Percentiles rank a stretch among this genome's conserved stretches.
These are phyloP conservation scores for Tanaodytes sp. DNA, from an alignment of 2,888 invertebrate genomes.

Conservation along the genomic window DNA sequence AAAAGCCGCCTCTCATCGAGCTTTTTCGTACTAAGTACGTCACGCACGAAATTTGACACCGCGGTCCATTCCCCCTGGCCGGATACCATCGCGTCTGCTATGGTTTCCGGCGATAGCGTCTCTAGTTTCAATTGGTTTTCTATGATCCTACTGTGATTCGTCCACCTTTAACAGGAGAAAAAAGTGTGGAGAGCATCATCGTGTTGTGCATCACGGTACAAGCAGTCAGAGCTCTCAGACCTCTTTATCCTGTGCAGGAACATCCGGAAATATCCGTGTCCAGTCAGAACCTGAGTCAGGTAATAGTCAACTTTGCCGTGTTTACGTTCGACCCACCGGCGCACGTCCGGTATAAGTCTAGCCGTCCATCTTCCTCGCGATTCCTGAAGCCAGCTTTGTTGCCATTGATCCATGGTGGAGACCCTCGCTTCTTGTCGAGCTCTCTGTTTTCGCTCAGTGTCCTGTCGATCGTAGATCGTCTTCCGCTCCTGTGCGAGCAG, in stretches of 20 bases:
- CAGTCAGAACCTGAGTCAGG: too few species aligned
- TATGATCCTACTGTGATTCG: neutral
- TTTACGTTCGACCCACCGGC: neutral
- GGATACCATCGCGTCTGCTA: too few species aligned
- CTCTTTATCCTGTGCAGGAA: neutral
- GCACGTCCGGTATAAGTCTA: constrained; percentile 39
- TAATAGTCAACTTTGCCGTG: too few species aligned
- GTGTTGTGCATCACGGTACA: neutral
- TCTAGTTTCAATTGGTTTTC: too few species aligned
- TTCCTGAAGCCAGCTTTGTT: constrained; percentile 38
- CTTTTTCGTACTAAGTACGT: too few species aligned
- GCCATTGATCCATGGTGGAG: constrained; percentile 29
- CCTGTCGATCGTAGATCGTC: neutral
- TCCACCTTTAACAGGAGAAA: neutral
- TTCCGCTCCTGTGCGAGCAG: constrained; percentile 50
- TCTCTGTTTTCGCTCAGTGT: neutral
- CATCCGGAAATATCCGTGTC: too few species aligned
- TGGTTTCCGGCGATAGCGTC: too few species aligned
- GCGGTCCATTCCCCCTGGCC: too few species aligned
- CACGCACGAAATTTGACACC: too few species aligned
- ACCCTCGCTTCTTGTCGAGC: constrained; percentile 1
- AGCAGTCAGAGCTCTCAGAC: neutral
- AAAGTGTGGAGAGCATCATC: constrained; percentile 3
- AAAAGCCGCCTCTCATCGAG: too few species aligned
- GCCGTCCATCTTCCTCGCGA: constrained; percentile 43